phyloP scores from a whole-genome alignment of 2,797 vertebrate species.

The Acrossocheilus wenchowensis region DNA sequence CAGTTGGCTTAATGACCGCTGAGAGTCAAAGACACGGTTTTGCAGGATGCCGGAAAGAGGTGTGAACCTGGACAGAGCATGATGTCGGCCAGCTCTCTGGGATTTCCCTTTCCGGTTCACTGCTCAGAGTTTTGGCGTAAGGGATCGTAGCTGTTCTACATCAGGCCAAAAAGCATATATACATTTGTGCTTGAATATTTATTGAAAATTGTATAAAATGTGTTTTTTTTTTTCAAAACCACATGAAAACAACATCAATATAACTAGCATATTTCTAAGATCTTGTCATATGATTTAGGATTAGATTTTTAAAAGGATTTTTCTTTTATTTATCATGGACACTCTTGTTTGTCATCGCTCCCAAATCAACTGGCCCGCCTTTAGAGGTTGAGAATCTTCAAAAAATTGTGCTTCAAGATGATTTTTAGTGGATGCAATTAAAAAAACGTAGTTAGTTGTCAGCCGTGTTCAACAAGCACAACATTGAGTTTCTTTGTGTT shows the following conservation, averaged over 20 bases:
- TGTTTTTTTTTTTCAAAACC: neutral
- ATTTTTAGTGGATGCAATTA: neutral
- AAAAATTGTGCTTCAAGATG: neutral
- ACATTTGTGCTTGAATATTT: neutral
- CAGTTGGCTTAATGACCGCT: slow-evolving; percentile 61
- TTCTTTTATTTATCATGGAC: neutral
- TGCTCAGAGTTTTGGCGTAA: neutral
- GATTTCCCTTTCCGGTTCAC: slow-evolving; percentile 38
- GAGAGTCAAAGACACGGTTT: slow-evolving; percentile 52
- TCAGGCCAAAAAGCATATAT: neutral
- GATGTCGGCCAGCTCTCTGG: slow-evolving; percentile 38
- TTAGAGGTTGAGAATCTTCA: too few relatives aligned
- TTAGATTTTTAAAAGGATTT: neutral
- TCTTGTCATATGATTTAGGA: neutral
- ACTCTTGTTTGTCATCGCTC: neutral
- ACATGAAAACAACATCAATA: neutral
- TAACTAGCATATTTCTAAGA: neutral
- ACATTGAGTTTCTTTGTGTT: slow-evolving; percentile 34
- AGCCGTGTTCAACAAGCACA: slow-evolving; percentile 30
- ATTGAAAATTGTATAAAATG: neutral
- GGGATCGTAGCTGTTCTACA: neutral
- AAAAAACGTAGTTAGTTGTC: neutral
- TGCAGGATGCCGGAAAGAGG: slow-evolving; percentile 34
- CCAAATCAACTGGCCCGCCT: neutral
- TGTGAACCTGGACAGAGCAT: slow-evolving; percentile 31